Base-by-base conservation (phyloP, 1,140 invertebrate species). In the Cherax destructor region DNA sequence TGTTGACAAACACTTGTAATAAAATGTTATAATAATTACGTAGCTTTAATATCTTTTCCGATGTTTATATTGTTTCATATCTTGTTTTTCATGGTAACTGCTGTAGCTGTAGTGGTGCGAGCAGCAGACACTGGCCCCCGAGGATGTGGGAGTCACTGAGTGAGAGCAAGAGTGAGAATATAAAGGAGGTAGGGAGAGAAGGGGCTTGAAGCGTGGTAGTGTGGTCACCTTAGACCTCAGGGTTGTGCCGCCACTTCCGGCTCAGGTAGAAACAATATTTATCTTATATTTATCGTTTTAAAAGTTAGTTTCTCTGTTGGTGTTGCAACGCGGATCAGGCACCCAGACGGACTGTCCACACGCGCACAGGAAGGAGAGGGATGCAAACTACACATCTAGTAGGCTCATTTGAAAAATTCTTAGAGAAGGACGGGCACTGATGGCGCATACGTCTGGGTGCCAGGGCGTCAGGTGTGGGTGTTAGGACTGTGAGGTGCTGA, bases 401-500 rank as follows among this genome's bases (percentile, higher is more conserved):
- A 30, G 9, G 69, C n/a, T 4, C 7, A 1, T 41, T 5, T 69
- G 65, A 69, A 11, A 69, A 2, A 4, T 41, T 41, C 2, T 41
- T 41, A 41, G 30, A 41, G 69, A 69, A 6, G 21, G 65, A 69
- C 13, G 18, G 65, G 18, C 10, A n/a, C 69, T 74, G 69, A n/a
- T 74, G 69, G 18, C 0, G 69, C n/a, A 30, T 6, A 11, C n/a
- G 69, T 74, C 69, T 74, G 69, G 69, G 69, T 24, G 69, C n/a
- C 69, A n/a, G n/a, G n/a, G 69, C 69, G 69, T 74, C n/a, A 74
- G 69, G 69, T 74, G 69, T 74, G 69, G 69, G 69, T 74, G 69
- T 74, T 74, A 74, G 69, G 69, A 74, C 69, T n/a, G 30, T 7
- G n/a, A 74, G 69, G 69, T 30, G 69, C 69, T 74, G 69, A 74